These are phyloP conservation scores for Crotalus tigris DNA, from an alignment of 2,113 vertebrate species.

Conservation along the genomic window DNA sequence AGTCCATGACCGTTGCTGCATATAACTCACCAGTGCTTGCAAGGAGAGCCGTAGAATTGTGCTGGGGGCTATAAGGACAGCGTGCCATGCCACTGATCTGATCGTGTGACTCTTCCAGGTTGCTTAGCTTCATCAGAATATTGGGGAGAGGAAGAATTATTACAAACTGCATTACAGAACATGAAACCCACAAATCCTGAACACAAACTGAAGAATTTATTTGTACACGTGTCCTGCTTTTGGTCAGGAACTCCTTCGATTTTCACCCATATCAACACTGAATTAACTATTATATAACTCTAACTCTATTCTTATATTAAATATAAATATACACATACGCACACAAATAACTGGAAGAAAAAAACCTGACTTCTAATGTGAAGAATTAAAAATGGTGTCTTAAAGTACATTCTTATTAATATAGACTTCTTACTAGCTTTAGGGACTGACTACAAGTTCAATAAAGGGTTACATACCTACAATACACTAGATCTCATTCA, in stretches of 20 bases:
- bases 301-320: not conserved
- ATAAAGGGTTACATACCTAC: not conserved
- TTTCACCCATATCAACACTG: not conserved
- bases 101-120: conserved; percentile 92
- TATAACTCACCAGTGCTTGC: conserved; percentile 92
- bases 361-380: not conserved
- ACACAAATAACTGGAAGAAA: not conserved
- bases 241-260: not conserved
- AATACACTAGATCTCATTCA: not conserved
- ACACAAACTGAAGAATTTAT: not conserved
- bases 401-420: not conserved
- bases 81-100: conserved; percentile 98
- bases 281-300: not conserved
- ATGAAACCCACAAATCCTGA: not conserved
- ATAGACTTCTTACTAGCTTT: not conserved
- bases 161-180: conserved; percentile 14
- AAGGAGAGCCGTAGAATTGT: conserved; percentile 97
- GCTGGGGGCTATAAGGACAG: conserved; percentile 94
- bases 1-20: conserved; percentile 96
- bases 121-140: conserved; percentile 77
- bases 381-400: not conserved
- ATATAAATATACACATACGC: not conserved
- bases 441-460: not conserved
- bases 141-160: not conserved
- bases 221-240: not conserved